Evolutionary conservation across 1,140 invertebrate genomes (phyloP).

Genomic region (Drosophila eugracilis): DNA sequence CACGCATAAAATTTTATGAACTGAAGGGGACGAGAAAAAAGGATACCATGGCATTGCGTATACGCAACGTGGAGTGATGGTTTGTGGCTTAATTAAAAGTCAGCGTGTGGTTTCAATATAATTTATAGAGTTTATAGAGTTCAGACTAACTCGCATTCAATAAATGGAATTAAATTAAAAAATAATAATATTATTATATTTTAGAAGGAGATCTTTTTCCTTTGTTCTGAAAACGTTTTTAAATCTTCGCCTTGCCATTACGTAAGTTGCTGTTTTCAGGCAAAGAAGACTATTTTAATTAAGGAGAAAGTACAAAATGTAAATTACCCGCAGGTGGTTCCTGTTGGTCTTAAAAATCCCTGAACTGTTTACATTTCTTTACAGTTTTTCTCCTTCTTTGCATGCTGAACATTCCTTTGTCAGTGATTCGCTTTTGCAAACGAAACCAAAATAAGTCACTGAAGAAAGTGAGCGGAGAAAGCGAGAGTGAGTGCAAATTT

Average conservation of each 20-base stretch:
- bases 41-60: slow-evolving; percentile 33
- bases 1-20: slow-evolving; percentile 74
- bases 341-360: slow-evolving; percentile 15
- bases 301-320: slow-evolving; percentile 46
- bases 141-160: too few species aligned
- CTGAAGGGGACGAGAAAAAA: slow-evolving; percentile 32
- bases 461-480: slow-evolving; percentile 27
- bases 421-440: slow-evolving; percentile 26
- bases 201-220: too few species aligned
- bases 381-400: slow-evolving; percentile 4
- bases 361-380: slow-evolving; percentile 18
- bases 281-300: slow-evolving; percentile 58
- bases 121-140: slow-evolving; percentile 13
- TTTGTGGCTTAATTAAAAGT: slow-evolving; percentile 76
- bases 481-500: slow-evolving; percentile 42
- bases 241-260: neutral
- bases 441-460: slow-evolving; percentile 17
- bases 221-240: too few species aligned
- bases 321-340: slow-evolving; percentile 38
- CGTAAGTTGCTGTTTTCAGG: neutral
- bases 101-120: slow-evolving; percentile 34
- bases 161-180: too few species aligned
- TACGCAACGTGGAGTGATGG: slow-evolving; percentile 39
- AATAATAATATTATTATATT: too few species aligned
- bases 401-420: slow-evolving; percentile 31